Percentiles rank a stretch among this genome's conserved stretches.
Evolutionary conservation across 2,113 vertebrate genomes (phyloP).

Genomic region (Synchiropus splendidus): DNA sequence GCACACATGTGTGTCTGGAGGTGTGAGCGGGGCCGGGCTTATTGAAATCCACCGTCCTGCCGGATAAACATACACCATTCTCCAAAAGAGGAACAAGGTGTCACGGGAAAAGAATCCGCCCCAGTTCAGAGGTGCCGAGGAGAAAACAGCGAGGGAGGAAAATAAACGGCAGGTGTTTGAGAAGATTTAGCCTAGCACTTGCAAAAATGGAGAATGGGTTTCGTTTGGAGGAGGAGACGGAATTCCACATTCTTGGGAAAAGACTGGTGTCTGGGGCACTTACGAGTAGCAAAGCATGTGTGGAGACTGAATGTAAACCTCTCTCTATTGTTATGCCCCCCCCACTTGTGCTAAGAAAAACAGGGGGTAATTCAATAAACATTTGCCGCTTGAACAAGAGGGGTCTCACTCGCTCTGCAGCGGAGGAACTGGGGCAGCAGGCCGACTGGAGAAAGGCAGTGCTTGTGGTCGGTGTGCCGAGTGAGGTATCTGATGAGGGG

Average conservation of each 20-base stretch:
- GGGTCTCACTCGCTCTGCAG: conserved; percentile 12
- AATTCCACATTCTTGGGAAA: conserved; percentile 55
- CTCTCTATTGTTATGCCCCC: conserved; percentile 43
- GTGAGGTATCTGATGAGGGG: conserved; percentile 39
- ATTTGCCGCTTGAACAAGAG: conserved; percentile 36
- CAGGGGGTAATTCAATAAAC: conserved; percentile 49
- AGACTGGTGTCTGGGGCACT: conserved; percentile 35
- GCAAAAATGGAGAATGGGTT: conserved; percentile 44
- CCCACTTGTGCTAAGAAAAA: conserved; percentile 37
- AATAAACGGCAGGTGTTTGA: conserved; percentile 65
- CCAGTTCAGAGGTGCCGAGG: conserved; percentile 33
- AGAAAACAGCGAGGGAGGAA: conserved; percentile 41
- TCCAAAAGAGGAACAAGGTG: conserved; percentile 50
- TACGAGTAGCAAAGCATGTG: conserved; percentile 25
- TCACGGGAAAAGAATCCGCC: conserved; percentile 54
- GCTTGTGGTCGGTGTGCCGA: conserved; percentile 41
- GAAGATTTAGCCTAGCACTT: conserved; percentile 57
- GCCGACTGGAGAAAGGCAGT: conserved; percentile 38
- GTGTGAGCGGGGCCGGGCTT: conserved; percentile 32
- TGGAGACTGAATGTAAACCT: conserved; percentile 38
- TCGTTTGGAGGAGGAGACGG: conserved; percentile 34
- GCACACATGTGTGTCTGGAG: conserved; percentile 4
- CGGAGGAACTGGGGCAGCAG: conserved; percentile 6
- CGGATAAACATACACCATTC: conserved; percentile 56
- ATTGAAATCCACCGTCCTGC: conserved; percentile 36